phyloP scores from a whole-genome alignment of 2,797 vertebrate species.

The Gymnothorax reevesii region DNA sequence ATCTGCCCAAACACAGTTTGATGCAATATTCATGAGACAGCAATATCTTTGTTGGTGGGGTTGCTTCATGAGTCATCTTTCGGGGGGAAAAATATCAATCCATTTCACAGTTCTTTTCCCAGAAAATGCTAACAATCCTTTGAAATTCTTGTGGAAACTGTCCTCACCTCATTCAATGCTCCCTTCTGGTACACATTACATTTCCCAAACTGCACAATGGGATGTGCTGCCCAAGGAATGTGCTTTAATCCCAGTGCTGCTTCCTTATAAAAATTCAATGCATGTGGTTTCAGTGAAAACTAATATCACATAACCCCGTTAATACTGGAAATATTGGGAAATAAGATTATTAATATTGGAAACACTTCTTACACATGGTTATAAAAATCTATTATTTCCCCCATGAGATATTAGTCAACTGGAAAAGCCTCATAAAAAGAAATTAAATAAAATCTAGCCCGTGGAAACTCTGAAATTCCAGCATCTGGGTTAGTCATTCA shows the following conservation, averaged over 20 bases:
- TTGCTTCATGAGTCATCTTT: not conserved
- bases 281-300: not conserved
- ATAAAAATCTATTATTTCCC: conserved; percentile 1
- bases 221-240: not conserved
- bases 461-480: not conserved
- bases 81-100: not conserved
- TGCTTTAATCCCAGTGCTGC: conserved; percentile 12
- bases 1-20: not conserved
- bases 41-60: not conserved
- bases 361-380: conserved; percentile 12
- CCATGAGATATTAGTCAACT: not conserved
- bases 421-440: not conserved
- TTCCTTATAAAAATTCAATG: conserved; percentile 7
- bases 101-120: conserved; percentile 4
- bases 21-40: not conserved
- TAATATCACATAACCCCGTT: not conserved
- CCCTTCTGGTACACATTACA: conserved; percentile 15
- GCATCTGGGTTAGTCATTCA: not conserved
- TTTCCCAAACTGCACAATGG: conserved; percentile 16
- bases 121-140: conserved; percentile 7
- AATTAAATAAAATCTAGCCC: not conserved
- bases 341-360: not conserved
- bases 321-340: too few species aligned
- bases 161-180: not conserved
- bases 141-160: conserved; percentile 16